These are phyloP conservation scores for Motacilla alba DNA, from an alignment of 2,113 vertebrate genomes.

Conservation along the genomic window DNA sequence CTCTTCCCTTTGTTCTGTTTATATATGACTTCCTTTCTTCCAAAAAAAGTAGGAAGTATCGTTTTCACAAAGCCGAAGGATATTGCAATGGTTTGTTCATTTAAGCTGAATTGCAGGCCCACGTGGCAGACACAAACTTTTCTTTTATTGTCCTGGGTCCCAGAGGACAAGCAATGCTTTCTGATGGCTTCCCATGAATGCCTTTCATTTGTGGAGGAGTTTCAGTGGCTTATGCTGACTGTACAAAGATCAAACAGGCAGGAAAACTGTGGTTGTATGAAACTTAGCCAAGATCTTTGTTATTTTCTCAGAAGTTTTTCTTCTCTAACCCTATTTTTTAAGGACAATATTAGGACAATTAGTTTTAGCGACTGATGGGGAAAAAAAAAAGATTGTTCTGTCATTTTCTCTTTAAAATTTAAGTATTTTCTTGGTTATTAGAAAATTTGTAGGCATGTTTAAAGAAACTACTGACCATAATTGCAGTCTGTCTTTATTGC, in stretches of 20 bases:
- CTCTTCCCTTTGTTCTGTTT: constrained; percentile 77
- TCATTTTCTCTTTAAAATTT: neutral
- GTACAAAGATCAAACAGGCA: constrained; percentile 62
- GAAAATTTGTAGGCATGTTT: neutral
- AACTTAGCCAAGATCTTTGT: constrained; percentile 9
- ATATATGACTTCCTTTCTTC: constrained; percentile 67
- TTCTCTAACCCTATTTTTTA: constrained; percentile 23
- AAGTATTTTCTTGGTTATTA: constrained; percentile 10
- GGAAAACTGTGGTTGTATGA: constrained; percentile 56
- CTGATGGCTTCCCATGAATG: constrained; percentile 56
- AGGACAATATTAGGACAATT: neutral
- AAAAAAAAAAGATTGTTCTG: neutral
- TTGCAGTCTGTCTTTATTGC: constrained; percentile 17
- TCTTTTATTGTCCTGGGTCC: constrained; percentile 54
- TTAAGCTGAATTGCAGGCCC: constrained; percentile 51
- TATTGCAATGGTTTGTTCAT: constrained; percentile 57
- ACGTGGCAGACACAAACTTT: constrained; percentile 43
- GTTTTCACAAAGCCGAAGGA: constrained; percentile 50
- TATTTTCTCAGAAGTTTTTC: constrained; percentile 40
- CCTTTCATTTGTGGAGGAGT: constrained; percentile 55
- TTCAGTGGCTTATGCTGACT: constrained; percentile 54
- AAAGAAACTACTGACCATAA: constrained; percentile 22
- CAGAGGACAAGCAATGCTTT: constrained; percentile 32
- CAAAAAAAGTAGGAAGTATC: constrained; percentile 66
- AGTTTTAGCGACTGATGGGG: neutral